A percentile compares a stretch with the other conserved stretches of the same genome.
Conservation (phyloP, 2,113 vertebrate species). For the Hemiprocne comata region DNA sequence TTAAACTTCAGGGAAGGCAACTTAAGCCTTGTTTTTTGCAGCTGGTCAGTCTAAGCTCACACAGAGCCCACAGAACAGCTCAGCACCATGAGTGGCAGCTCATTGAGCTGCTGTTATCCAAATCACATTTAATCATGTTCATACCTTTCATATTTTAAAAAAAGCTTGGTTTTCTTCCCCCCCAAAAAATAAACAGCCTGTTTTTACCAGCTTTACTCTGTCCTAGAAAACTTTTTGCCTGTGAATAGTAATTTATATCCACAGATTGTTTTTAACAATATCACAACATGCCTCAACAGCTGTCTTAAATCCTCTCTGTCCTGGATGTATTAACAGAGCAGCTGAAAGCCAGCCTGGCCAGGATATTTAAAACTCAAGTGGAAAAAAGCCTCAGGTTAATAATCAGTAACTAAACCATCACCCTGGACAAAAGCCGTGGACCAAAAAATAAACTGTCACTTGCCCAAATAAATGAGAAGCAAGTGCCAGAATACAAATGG, state of each 20-base stretch:
- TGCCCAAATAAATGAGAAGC: background rate
- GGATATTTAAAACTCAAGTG: background rate
- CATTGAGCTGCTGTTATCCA: background rate
- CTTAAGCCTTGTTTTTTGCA: background rate
- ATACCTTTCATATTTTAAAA: background rate
- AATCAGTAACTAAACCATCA: background rate
- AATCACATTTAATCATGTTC: background rate
- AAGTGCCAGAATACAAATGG: background rate
- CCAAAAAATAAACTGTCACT: background rate
- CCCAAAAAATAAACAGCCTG: background rate
- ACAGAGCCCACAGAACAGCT: background rate
- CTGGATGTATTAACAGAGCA: background rate
- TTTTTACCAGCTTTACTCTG: background rate
- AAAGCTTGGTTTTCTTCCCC: background rate
- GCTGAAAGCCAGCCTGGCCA: background rate
- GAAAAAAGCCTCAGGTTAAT: background rate
- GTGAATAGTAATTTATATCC: background rate
- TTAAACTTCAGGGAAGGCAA: background rate
- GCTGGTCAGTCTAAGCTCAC: background rate
- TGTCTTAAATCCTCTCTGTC: constrained; percentile 4
- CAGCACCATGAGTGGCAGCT: background rate
- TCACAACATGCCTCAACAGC: background rate
- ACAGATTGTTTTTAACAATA: constrained; percentile 17
- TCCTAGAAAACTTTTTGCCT: constrained; percentile 28
- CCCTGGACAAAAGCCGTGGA: background rate